Conservation (phyloP, 2,797 vertebrate genomes). For the Diplodus puntazzo region DNA sequence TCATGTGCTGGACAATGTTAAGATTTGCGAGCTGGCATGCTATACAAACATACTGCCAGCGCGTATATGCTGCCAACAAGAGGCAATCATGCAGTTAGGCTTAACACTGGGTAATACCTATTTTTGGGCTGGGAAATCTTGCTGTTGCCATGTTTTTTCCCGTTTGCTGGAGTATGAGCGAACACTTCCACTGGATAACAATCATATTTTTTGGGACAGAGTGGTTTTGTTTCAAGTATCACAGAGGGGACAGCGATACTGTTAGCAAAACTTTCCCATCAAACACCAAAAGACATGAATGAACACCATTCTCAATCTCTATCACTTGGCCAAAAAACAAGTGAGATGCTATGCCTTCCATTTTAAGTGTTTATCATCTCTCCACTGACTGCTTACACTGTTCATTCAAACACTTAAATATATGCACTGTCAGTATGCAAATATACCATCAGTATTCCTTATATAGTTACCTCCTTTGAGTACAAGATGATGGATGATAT, state of each 20-base stretch:
- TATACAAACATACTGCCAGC: slow-evolving; percentile 50
- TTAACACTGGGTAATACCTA: slow-evolving; percentile 53
- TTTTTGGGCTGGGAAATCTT: slow-evolving; percentile 43
- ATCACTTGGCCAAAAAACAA: slow-evolving; percentile 50
- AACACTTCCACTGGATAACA: slow-evolving; percentile 34
- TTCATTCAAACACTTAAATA: slow-evolving; percentile 69
- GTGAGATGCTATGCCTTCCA: slow-evolving; percentile 21
- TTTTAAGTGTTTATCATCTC: slow-evolving; percentile 41
- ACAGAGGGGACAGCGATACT: slow-evolving; percentile 10
- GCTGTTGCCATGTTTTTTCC: slow-evolving; percentile 35
- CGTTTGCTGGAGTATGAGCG: slow-evolving; percentile 38
- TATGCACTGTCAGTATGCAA: slow-evolving; percentile 71
- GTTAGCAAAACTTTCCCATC: slow-evolving; percentile 39
- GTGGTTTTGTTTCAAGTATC: slow-evolving; percentile 35
- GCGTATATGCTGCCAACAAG: slow-evolving; percentile 55
- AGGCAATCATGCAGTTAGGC: slow-evolving; percentile 59
- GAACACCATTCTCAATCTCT: slow-evolving; percentile 40
- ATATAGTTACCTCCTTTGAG: slow-evolving; percentile 70
- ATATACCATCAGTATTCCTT: slow-evolving; percentile 65
- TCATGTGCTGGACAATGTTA: slow-evolving; percentile 54
- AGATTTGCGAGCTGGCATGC: slow-evolving; percentile 41
- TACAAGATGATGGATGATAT: slow-evolving; percentile 79
- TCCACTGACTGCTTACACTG: slow-evolving; percentile 28
- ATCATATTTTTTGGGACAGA: slow-evolving; percentile 21
- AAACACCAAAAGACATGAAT: slow-evolving; percentile 35